Conservation (phyloP, 2,888 invertebrate species). For the Biston betularia region DNA sequence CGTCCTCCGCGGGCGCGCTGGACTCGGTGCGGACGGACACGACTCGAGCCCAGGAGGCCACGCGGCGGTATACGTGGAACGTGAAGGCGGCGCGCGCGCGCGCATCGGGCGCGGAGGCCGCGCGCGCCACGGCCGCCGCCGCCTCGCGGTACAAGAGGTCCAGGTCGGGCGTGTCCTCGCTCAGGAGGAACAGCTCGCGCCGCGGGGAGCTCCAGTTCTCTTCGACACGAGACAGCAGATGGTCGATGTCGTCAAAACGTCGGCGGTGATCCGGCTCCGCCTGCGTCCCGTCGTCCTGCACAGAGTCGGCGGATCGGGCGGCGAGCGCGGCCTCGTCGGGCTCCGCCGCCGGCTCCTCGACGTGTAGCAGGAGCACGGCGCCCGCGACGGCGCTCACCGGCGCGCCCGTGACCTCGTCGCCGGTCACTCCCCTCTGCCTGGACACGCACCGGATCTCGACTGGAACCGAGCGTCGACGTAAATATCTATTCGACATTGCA, state of each 20-base stretch:
- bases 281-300: no score
- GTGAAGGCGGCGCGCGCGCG: slow-evolving; percentile 41
- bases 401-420: slow-evolving; percentile 28
- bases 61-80: slow-evolving; percentile 56
- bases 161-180: slow-evolving; percentile 38
- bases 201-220: slow-evolving; percentile 28
- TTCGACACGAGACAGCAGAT: slow-evolving; percentile 23
- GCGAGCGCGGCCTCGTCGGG: background rate
- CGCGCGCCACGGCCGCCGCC: slow-evolving; percentile 27
- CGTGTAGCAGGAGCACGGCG: slow-evolving; percentile 50
- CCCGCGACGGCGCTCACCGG: slow-evolving; percentile 32
- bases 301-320: no score
- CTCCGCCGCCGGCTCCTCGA: slow-evolving; percentile 42
- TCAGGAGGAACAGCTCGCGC: slow-evolving; percentile 44
- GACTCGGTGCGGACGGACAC: slow-evolving; percentile 51
- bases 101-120: background rate
- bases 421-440: slow-evolving; percentile 33
- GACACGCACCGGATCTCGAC: slow-evolving; percentile 59
- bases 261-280: no score
- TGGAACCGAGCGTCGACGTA: slow-evolving; percentile 39
- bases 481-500: background rate
- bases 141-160: slow-evolving; percentile 33
- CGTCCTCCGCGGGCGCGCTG: slow-evolving; percentile 47
- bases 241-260: slow-evolving; percentile 7
- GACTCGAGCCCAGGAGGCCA: slow-evolving; percentile 51